Percentiles rank a stretch among this genome's conserved stretches.
phyloP scores from a whole-genome alignment of 2,797 vertebrate genomes.

The Phrynocephalus guinanensis region DNA sequence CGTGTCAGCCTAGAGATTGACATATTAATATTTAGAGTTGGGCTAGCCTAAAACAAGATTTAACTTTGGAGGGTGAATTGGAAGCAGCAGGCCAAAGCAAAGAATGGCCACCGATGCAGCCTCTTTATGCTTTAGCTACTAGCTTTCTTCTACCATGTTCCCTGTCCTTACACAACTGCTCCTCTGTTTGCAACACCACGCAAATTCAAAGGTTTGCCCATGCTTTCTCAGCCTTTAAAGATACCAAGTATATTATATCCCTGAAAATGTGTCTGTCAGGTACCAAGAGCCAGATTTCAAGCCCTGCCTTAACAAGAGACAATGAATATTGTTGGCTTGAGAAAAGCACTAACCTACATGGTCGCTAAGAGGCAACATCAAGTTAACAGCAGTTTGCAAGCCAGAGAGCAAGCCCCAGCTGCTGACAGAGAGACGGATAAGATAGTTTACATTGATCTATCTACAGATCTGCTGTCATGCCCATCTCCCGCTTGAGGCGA shows the following conservation, averaged over 20 bases:
- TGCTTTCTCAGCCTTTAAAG: slow-evolving; percentile 30
- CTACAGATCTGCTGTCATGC: slow-evolving; percentile 78
- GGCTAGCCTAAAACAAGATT: not conserved
- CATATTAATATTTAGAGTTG: not conserved
- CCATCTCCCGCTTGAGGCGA: slow-evolving; percentile 95
- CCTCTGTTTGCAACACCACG: rapidly evolving
- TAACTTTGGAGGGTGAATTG: not conserved
- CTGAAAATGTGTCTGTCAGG: slow-evolving; percentile 2
- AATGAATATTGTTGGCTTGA: not conserved
- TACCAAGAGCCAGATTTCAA: slow-evolving; percentile 39
- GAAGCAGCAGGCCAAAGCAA: not conserved
- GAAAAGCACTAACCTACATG: slow-evolving; percentile 38
- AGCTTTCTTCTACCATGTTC: slow-evolving; percentile 13
- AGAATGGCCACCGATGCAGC: not conserved
- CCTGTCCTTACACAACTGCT: slow-evolving; percentile 28
- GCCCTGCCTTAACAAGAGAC: slow-evolving; percentile 5
- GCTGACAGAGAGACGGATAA: slow-evolving; percentile 44
- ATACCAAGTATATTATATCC: slow-evolving; percentile 2
- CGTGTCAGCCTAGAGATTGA: not conserved
- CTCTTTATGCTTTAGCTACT: not conserved
- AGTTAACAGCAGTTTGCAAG: slow-evolving; percentile 6
- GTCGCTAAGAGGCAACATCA: slow-evolving; percentile 28
- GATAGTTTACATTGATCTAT: slow-evolving; percentile 33
- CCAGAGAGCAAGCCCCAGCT: slow-evolving; percentile 49
- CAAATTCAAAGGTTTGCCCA: slow-evolving; percentile 9